Base-by-base conservation (phyloP, 2,888 invertebrate genomes). In the Tinea pellionella region DNA sequence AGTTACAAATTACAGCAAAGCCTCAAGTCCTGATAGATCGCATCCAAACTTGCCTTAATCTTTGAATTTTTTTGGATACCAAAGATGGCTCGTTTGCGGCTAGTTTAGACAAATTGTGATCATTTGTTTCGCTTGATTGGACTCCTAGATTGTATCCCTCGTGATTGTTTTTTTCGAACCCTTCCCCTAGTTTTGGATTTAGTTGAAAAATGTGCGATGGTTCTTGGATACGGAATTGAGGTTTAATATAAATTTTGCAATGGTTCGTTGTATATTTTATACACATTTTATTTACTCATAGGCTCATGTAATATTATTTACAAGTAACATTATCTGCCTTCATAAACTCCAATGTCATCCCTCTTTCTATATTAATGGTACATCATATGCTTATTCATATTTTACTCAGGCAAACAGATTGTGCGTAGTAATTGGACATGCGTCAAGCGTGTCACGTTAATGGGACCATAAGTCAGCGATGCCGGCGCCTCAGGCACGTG, bases 361-460 rank as follows among this genome's bases (percentile, higher is more conserved):
- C 47, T 41, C 59, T 19, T 18, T 68, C 37, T 37, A 37, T 37
- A 37, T 37, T 37, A 37, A 37, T 37, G 37, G 37, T 37, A 37
- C 37, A 12, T 37, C 37, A 37, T 71, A 70, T 70, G 71, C 73
- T 78, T 75, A 78, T 82, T 81, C 79, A 84, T 85, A 83, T 82
- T 82, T 82, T 81, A 81, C 80, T 69, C 72, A 70, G 69, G 74
- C 73, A 73, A 78, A 80, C 75, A 81, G 77, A 83, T 82, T 80
- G 81, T 82, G 69, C 75, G 80, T 79, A 79, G 78, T 85, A 85
- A 85, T 85, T 84, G 84, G 82, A 82, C 80, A 81, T 78, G 80
- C 78, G 83, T 84, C 85, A 83, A 75, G 76, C 75, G 72, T 79
- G 84, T 81, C 78, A 76, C 72, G 72, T 76, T 83, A 84, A 86